These are phyloP conservation scores for Zaprionus tsacasi DNA, from an alignment of 1,140 invertebrate genomes.

Conservation along the genomic window DNA sequence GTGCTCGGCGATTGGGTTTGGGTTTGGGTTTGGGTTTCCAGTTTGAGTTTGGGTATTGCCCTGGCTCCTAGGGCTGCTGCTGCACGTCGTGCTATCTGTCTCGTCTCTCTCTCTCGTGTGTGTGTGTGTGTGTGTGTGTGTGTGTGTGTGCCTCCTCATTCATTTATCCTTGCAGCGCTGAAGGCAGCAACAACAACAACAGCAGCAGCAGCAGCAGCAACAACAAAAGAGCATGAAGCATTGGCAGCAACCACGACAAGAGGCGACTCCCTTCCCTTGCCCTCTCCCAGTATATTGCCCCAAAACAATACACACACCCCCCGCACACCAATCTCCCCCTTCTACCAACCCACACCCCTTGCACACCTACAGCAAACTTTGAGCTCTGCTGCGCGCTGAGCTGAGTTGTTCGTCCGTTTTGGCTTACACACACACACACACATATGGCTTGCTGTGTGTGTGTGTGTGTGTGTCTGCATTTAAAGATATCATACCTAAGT, in stretches of 20 bases:
- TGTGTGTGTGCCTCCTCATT: slow-evolving; percentile 70
- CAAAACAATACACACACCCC: slow-evolving; percentile 43
- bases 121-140: slow-evolving; percentile 36
- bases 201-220: too few relatives aligned
- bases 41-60: slow-evolving; percentile 21
- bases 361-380: slow-evolving; percentile 41
- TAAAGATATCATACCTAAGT: slow-evolving; percentile 83
- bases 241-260: slow-evolving; percentile 72
- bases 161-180: slow-evolving; percentile 79
- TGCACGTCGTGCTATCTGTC: slow-evolving; percentile 31
- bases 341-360: not conserved
- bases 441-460: slow-evolving; percentile 32
- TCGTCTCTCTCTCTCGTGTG: not conserved
- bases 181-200: slow-evolving; percentile 59
- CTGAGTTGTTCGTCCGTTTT: slow-evolving; percentile 68
- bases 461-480: slow-evolving; percentile 70
- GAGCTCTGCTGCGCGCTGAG: slow-evolving; percentile 43
- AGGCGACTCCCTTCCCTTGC: slow-evolving; percentile 41
- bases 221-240: slow-evolving; percentile 74
- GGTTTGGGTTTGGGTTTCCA: slow-evolving; percentile 18
- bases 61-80: slow-evolving; percentile 55
- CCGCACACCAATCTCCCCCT: not conserved
- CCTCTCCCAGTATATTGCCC: slow-evolving; percentile 22
- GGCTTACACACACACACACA: slow-evolving; percentile 50
- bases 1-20: slow-evolving; percentile 40